Conservation (phyloP, 92 coral and sea anemone species). For the Epizoanthus rinbou region DNA sequence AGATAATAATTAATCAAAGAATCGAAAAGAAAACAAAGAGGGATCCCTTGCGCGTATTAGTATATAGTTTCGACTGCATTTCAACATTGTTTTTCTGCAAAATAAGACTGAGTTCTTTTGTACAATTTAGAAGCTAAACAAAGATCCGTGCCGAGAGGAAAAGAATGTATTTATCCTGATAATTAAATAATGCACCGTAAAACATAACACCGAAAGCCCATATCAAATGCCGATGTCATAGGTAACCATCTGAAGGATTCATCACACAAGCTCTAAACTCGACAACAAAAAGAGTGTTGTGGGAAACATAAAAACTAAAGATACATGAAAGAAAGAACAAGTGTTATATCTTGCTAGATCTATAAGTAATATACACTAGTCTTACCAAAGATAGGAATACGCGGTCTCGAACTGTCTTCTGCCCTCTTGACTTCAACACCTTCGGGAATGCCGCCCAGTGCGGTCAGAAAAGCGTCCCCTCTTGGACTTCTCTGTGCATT, state of each 20-base stretch:
- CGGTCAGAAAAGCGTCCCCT: constrained; percentile 57
- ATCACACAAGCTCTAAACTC: background rate
- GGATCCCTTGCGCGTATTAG: background rate
- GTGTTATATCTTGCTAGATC: background rate
- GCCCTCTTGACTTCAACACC: constrained; percentile 94
- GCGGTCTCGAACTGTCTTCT: constrained; percentile 82
- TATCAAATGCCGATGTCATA: background rate
- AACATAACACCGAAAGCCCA: constrained; percentile 15
- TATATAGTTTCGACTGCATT: background rate
- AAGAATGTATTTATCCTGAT: background rate
- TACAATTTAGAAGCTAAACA: background rate
- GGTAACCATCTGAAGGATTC: background rate
- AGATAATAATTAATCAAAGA: background rate
- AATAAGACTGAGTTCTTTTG: background rate
- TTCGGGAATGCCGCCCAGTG: constrained; percentile 88
- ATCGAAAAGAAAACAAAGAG: background rate
- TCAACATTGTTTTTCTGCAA: too few species aligned
- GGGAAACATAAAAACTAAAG: background rate
- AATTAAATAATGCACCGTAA: background rate
- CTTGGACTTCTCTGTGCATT: constrained; percentile 62
- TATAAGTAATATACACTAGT: background rate
- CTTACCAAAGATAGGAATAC: constrained; percentile 96
- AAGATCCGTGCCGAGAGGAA: background rate
- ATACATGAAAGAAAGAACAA: background rate
- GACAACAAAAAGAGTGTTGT: constrained; percentile 6